phyloP scores from a whole-genome alignment of 2,113 vertebrate species.

The Ceyx cyanopectus region DNA sequence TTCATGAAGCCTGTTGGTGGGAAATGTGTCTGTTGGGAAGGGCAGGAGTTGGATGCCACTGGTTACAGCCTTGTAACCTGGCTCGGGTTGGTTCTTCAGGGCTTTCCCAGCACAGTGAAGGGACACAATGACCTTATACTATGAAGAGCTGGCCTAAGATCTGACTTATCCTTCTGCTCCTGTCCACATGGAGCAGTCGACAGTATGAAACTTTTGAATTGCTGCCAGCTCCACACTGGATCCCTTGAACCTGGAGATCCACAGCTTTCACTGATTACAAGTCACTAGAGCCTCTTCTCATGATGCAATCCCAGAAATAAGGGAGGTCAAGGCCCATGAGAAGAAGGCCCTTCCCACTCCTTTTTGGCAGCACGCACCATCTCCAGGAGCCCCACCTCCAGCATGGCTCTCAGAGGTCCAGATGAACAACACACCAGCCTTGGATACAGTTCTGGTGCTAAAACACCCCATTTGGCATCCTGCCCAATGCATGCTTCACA shows the following conservation, averaged over 20 bases:
- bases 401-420: not conserved
- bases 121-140: not conserved
- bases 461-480: not conserved
- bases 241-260: not conserved
- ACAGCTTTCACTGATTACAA: not conserved
- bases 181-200: fast-evolving
- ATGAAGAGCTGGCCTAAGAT: not conserved
- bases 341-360: not conserved
- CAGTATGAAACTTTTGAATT: not conserved
- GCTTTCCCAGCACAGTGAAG: not conserved
- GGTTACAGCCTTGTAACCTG: not conserved
- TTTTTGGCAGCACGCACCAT: not conserved
- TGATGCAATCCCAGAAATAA: not conserved
- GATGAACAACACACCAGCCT: not conserved
- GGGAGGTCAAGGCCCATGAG: not conserved
- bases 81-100: not conserved
- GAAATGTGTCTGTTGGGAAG: not conserved
- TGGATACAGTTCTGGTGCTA: too few relatives aligned
- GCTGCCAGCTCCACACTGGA: not conserved
- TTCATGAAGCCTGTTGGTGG: not conserved
- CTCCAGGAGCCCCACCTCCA: fast-evolving
- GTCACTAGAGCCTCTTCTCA: not conserved
- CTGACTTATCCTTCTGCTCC: not conserved
- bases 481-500: not conserved
- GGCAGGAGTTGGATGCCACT: not conserved